Evolutionary conservation across 2,797 vertebrate genomes (phyloP).

Genomic region (Neosilurus mollespiculum): DNA sequence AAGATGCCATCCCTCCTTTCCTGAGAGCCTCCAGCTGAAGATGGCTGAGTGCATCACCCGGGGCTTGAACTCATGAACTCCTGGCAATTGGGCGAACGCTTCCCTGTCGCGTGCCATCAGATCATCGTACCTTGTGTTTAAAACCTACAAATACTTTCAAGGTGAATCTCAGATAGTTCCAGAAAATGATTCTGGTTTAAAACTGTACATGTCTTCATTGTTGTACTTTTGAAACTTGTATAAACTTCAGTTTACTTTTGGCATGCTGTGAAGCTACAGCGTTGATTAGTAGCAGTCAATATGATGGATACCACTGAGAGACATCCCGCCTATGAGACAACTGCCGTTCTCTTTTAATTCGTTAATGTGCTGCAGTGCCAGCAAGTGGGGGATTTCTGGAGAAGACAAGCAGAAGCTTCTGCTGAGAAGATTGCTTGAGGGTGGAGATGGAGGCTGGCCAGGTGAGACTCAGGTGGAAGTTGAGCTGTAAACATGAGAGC

Average conservation of each 20-base stretch:
- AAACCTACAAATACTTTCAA: neutral
- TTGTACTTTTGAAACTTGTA: neutral
- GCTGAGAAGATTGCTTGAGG: neutral
- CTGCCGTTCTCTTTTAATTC: neutral
- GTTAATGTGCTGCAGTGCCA: neutral
- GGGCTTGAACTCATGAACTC: too few relatives aligned
- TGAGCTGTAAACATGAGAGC: neutral
- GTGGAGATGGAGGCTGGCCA: neutral
- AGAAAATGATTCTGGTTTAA: neutral
- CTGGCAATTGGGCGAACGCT: too few relatives aligned
- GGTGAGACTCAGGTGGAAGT: slow-evolving; percentile 3
- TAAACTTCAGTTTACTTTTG: neutral
- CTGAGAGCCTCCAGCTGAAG: too few relatives aligned
- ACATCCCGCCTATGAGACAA: neutral
- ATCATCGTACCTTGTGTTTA: neutral
- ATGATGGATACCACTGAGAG: slow-evolving; percentile 18
- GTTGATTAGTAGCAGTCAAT: neutral
- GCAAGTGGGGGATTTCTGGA: neutral
- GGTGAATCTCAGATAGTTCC: neutral
- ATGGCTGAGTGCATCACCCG: too few relatives aligned
- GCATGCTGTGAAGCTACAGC: neutral
- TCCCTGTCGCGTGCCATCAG: too few relatives aligned
- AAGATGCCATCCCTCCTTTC: too few relatives aligned
- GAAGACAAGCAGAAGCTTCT: neutral
- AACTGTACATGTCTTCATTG: neutral